These are phyloP conservation scores for Sinonovacula constricta DNA, from an alignment of 1,140 invertebrate species.

Conservation along the genomic window DNA sequence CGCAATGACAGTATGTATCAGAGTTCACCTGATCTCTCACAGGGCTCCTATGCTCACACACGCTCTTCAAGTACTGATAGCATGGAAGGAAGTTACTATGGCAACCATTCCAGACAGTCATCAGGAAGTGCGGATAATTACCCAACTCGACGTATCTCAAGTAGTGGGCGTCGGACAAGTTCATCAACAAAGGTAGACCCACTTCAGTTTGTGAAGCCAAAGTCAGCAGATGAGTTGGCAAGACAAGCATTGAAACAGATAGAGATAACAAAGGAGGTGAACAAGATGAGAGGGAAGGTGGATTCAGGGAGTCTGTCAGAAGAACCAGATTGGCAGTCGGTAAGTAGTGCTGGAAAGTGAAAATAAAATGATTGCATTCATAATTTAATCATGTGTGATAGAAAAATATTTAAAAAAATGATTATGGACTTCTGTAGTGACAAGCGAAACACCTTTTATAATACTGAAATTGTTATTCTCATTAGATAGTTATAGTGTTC, in stretches of 20 bases:
- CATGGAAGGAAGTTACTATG: slow-evolving; percentile 63
- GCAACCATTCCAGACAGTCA: slow-evolving; percentile 76
- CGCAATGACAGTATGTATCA: slow-evolving; percentile 60
- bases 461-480: too few relatives aligned
- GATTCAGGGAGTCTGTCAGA: slow-evolving; percentile 25
- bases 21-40: slow-evolving; percentile 66
- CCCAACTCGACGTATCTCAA: slow-evolving; percentile 70
- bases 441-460: too few relatives aligned
- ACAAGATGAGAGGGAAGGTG: slow-evolving; percentile 84
- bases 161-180: slow-evolving; percentile 21
- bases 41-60: slow-evolving; percentile 58
- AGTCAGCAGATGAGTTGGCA: slow-evolving; percentile 81
- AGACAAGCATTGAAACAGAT: slow-evolving; percentile 91
- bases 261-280: slow-evolving; percentile 90
- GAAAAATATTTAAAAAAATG: too few relatives aligned
- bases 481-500: too few relatives aligned
- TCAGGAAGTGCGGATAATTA: slow-evolving; percentile 76
- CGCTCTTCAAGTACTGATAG: slow-evolving; percentile 74
- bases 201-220: slow-evolving; percentile 89
- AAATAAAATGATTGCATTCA: too few relatives aligned
- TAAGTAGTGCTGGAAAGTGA: too few relatives aligned
- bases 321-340: slow-evolving; percentile 95
- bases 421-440: too few relatives aligned
- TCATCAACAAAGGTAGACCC: slow-evolving; percentile 82
- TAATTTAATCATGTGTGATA: too few relatives aligned